These are phyloP conservation scores for Pogoniulus pusillus DNA, from an alignment of 2,797 vertebrate species.

Conservation along the genomic window DNA sequence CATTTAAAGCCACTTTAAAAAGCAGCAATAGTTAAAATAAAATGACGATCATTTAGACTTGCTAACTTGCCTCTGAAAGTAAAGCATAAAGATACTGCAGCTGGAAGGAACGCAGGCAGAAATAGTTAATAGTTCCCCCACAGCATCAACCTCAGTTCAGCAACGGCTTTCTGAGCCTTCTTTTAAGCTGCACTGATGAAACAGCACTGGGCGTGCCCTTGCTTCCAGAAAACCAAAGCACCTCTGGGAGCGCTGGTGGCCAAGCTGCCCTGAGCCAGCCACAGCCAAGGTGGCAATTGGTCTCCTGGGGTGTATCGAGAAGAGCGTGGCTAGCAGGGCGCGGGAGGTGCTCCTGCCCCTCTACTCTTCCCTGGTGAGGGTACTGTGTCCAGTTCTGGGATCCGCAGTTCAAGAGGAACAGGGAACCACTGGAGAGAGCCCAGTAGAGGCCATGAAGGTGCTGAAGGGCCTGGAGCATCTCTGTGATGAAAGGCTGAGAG, in stretches of 20 bases:
- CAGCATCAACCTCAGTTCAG: neutral
- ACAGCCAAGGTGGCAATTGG: too few species aligned
- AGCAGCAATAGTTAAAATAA: neutral
- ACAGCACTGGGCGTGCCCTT: fast-evolving
- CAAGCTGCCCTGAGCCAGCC: too few species aligned
- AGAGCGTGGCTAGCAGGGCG: too few species aligned
- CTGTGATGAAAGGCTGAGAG: too few species aligned
- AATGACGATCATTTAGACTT: fast-evolving
- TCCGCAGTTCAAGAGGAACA: too few species aligned
- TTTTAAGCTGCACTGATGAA: fast-evolving
- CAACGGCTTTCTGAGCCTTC: fast-evolving
- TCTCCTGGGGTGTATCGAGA: too few species aligned
- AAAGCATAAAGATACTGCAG: neutral
- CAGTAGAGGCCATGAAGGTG: too few species aligned
- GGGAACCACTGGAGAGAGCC: too few species aligned
- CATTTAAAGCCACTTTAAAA: neutral
- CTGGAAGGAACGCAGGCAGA: neutral
- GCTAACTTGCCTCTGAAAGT: neutral
- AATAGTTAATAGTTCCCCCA: neutral
- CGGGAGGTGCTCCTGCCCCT: too few species aligned
- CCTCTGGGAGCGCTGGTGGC: neutral
- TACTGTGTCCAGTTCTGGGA: too few species aligned
- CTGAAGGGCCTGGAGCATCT: too few species aligned
- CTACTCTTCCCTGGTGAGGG: too few species aligned
- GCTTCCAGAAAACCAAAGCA: fast-evolving